Percentiles rank a stretch among this genome's conserved stretches.
Evolutionary conservation across 2,888 invertebrate genomes (phyloP).

Genomic region (Stenchaetothrips biformis): DNA sequence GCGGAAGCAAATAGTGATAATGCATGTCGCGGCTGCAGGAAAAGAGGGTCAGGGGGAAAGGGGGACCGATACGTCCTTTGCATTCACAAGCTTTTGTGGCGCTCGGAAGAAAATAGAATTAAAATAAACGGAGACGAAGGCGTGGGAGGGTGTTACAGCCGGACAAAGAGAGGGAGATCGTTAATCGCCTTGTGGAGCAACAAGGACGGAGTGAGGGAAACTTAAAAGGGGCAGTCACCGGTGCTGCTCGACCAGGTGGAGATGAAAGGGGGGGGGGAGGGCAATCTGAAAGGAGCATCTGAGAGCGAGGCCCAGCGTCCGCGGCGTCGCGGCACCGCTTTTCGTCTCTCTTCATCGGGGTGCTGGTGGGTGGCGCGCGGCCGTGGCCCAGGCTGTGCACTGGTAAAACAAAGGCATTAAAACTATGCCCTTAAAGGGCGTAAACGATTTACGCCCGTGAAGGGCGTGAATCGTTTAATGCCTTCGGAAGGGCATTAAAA

Average conservation of each 20-base stretch:
- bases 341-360: too few relatives aligned
- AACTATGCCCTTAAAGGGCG: too few relatives aligned
- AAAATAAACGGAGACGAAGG: background rate
- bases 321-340: too few relatives aligned
- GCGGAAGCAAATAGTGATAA: too few relatives aligned
- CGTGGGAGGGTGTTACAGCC: background rate
- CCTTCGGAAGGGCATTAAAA: too few relatives aligned
- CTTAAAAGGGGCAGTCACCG: background rate
- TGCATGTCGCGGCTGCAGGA: too few relatives aligned
- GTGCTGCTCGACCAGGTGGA: background rate
- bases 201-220: background rate
- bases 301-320: background rate
- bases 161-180: background rate
- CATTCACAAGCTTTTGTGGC: constrained; percentile 3
- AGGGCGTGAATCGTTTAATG: too few relatives aligned
- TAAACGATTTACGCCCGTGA: too few relatives aligned
- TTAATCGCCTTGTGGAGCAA: background rate
- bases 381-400: too few relatives aligned
- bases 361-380: too few relatives aligned
- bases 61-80: background rate
- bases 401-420: too few relatives aligned
- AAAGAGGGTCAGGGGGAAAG: background rate
- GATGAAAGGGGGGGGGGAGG: background rate
- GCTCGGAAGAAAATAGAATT: constrained; percentile 5
- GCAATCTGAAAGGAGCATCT: background rate